These are phyloP conservation scores for Phalacrocorax brasilianus DNA, from an alignment of 2,113 vertebrate species.

Conservation along the genomic window DNA sequence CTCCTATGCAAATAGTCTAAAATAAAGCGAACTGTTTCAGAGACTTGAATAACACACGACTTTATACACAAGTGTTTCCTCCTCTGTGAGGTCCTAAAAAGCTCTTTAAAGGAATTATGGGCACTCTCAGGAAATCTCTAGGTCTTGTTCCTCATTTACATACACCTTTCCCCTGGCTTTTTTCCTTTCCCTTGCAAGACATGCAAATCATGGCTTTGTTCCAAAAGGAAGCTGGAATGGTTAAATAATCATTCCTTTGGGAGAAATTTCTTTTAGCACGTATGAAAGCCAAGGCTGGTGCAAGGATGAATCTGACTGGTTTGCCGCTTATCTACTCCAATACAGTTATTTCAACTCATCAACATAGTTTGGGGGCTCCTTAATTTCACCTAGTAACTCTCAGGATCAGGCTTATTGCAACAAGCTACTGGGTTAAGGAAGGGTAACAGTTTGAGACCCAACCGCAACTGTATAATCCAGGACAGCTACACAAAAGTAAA, in stretches of 20 bases:
- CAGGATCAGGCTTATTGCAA: neutral
- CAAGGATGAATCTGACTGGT: neutral
- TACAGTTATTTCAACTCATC: neutral
- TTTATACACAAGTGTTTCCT: neutral
- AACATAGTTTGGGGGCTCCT: neutral
- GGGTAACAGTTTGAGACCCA: neutral
- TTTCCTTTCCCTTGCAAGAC: neutral
- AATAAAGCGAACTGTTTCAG: neutral
- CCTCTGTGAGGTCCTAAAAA: neutral
- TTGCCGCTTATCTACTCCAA: neutral
- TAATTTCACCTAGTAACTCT: neutral
- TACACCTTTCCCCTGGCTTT: neutral
- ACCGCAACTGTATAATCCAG: neutral
- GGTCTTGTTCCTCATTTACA: neutral
- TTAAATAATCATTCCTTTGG: neutral
- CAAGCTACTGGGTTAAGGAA: neutral
- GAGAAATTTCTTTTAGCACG: neutral
- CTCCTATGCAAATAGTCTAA: neutral
- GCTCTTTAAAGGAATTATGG: neutral
- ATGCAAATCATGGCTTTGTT: neutral
- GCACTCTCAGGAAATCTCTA: conserved; percentile 1
- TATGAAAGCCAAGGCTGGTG: neutral
- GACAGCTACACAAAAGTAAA: neutral
- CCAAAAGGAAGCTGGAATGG: conserved; percentile 32
- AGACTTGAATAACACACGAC: neutral